Conservation (phyloP, 1,140 invertebrate species). For the Drosophila mojavensis region DNA sequence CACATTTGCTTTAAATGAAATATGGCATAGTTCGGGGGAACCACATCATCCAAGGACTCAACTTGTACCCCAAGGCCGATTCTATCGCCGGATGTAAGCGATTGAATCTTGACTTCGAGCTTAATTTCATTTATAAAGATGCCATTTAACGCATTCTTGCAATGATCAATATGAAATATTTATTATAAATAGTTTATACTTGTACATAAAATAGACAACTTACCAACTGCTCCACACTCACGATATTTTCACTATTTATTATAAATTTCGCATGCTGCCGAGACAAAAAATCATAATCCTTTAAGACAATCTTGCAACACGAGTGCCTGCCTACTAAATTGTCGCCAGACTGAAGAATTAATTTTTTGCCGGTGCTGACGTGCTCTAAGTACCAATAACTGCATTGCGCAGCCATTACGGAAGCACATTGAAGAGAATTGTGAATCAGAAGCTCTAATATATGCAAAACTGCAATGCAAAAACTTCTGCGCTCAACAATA, state of each 20-base stretch:
- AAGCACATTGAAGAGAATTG: background rate
- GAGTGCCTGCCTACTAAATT: conserved; percentile 57
- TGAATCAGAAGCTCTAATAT: background rate
- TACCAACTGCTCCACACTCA: conserved; percentile 42
- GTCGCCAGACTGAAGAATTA: conserved; percentile 40
- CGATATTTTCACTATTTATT: conserved; percentile 24
- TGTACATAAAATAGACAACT: background rate
- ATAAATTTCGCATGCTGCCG: conserved; percentile 51
- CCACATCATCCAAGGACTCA: background rate
- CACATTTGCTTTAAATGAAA: conserved; percentile 40
- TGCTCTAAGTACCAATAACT: conserved; percentile 57
- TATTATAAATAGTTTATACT: background rate
- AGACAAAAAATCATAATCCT: conserved; percentile 44
- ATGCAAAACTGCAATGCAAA: background rate
- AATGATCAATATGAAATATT: background rate
- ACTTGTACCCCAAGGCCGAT: conserved; percentile 53
- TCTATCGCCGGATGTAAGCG: conserved; percentile 8
- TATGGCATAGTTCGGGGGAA: conserved; percentile 26
- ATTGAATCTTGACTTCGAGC: background rate
- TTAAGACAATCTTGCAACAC: conserved; percentile 40
- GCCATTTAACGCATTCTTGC: conserved; percentile 56
- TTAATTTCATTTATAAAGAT: conserved; percentile 42
- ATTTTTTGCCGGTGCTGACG: conserved; percentile 16
- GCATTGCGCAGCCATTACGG: conserved; percentile 8
- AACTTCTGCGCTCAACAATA: conserved; percentile 1